Evolutionary conservation across 2,888 invertebrate species (phyloP).

Genomic region (Orchesella flavescens): DNA sequence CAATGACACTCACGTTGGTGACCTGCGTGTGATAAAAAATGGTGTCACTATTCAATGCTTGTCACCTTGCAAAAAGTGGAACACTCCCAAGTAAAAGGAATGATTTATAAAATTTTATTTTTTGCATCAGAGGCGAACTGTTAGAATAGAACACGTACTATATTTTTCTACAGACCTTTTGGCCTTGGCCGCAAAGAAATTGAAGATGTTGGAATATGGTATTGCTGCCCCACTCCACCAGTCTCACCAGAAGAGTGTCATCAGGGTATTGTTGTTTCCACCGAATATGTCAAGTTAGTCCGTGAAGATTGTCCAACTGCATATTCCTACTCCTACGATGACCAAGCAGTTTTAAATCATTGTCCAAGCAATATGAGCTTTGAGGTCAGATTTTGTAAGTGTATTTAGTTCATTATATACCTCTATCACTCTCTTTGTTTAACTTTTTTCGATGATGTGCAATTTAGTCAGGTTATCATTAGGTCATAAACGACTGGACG

Average conservation of each 20-base stretch:
- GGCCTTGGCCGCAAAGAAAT: constrained; percentile 15
- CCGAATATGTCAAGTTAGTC: constrained; percentile 75
- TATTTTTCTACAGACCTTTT: background rate
- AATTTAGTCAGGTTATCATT: too few species aligned
- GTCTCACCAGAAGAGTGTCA: constrained; percentile 75
- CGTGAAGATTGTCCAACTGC: constrained; percentile 76
- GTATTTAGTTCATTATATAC: too few species aligned
- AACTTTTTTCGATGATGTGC: too few species aligned
- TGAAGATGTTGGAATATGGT: constrained; percentile 71
- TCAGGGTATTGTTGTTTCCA: constrained; percentile 73
- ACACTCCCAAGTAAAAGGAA: constrained; percentile 22
- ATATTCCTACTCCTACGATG: too few species aligned
- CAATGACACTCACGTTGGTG: constrained; percentile 37
- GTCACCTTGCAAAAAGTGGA: constrained; percentile 54
- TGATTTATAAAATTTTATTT: background rate
- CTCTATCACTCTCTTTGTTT: too few species aligned
- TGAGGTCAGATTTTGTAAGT: constrained; percentile 48
- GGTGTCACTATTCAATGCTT: constrained; percentile 30
- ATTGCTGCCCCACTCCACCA: constrained; percentile 75
- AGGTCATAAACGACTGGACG: too few species aligned
- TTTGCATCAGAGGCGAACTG: too few species aligned
- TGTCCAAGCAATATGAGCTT: constrained; percentile 51
- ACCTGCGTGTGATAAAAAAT: constrained; percentile 32
- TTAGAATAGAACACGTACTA: too few species aligned
- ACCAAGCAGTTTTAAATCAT: constrained; percentile 58